Evolutionary conservation across 1,140 invertebrate genomes (phyloP), one percentile per base, ranked within the genome.

Genomic region (Scaptodrosophila lebanonensis): DNA sequence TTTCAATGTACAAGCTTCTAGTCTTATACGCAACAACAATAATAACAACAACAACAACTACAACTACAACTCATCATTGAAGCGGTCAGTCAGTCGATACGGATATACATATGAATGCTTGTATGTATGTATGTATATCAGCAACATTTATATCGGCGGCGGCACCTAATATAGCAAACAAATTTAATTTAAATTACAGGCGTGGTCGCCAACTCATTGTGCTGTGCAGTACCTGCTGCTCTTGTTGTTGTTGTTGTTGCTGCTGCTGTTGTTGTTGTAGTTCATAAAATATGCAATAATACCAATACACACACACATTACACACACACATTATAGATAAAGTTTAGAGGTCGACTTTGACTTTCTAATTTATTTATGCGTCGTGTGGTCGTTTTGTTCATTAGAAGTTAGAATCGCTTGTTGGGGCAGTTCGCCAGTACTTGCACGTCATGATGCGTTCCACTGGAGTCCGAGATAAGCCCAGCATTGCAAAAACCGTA

Each of bases 151-250:
- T 2, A 3, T 42, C 20, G 72, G 70, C 59, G 75, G 73, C 75
- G 73, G 75, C 75, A 82, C 75, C 75, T 82, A 82, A 82, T 82
- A 82, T 82, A 82, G 75, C 58, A 57, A 82, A 75, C 75, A 82
- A 82, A 82, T 82, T 82, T 82, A 82, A 82, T 82, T 82, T 82
- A 82, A 82, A 82, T 82, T 82, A 82, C 76, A 82, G 75, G 75
- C 75, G 75, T 82, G 75, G 75, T 82, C 75, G 71, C 63, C 62
- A 44, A 32, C 53, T 53, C 57, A 60, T 65, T 65, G 57, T 53
- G 48, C 48, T 59, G 20, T 69, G 54, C 48, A 72, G 47, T 60
- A 49, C 47, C 38, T 33, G 52, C 35, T 64, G 52, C 32, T 56
- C 42, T 40, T 56, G 35, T 52, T 61, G 62, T 51, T 50, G 45